Conservation (phyloP, 2,888 invertebrate genomes). For the Oithona nana region DNA sequence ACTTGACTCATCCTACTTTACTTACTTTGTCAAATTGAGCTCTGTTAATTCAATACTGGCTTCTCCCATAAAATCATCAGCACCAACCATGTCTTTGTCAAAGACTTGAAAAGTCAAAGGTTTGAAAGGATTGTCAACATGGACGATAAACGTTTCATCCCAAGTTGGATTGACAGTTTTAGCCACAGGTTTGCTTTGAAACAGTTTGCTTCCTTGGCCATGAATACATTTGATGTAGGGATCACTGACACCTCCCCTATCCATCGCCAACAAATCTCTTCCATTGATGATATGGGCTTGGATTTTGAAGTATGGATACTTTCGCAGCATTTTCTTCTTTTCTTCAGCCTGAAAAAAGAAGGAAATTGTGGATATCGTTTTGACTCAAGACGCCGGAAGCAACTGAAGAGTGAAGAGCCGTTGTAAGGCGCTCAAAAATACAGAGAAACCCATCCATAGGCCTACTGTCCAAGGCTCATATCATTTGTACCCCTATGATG, state of each 20-base stretch:
- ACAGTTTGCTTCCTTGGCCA: slow-evolving; percentile 59
- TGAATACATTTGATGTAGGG: slow-evolving; percentile 92
- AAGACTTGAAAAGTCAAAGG: slow-evolving; percentile 73
- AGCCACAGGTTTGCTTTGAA: slow-evolving; percentile 82
- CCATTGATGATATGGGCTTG: not conserved
- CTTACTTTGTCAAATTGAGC: slow-evolving; percentile 44
- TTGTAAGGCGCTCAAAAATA: too few relatives aligned
- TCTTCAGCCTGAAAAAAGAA: slow-evolving; percentile 3
- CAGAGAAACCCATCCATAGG: not conserved
- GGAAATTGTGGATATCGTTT: not conserved
- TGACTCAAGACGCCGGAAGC: too few relatives aligned
- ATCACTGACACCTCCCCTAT: slow-evolving; percentile 41
- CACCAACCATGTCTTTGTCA: slow-evolving; percentile 86
- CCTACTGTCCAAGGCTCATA: too few relatives aligned
- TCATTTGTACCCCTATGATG: too few relatives aligned
- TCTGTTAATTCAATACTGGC: slow-evolving; percentile 62
- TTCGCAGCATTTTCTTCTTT: slow-evolving; percentile 1
- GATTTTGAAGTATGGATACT: slow-evolving; percentile 7
- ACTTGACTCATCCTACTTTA: not conserved
- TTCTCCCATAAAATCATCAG: slow-evolving; percentile 91
- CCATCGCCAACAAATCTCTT: slow-evolving; percentile 13
- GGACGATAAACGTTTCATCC: slow-evolving; percentile 85
- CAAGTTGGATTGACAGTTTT: slow-evolving; percentile 89
- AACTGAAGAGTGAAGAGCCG: too few relatives aligned
- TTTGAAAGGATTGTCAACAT: slow-evolving; percentile 71